A percentile compares a stretch with the other conserved stretches of the same genome.
Conservation (phyloP, 2,113 vertebrate species). For the Protomyctophum bolini region DNA sequence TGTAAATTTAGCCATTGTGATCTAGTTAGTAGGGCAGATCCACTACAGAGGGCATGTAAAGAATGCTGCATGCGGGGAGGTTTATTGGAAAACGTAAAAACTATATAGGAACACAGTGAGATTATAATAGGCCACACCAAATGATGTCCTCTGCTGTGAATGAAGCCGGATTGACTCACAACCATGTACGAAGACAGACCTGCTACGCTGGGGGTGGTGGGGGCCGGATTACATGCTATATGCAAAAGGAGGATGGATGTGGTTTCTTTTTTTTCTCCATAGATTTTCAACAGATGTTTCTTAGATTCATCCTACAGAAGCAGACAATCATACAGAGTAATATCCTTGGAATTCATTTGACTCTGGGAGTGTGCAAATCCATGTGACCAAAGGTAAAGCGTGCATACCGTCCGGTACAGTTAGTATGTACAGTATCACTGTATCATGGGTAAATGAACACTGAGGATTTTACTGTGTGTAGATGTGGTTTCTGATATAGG, state of each 20-base stretch:
- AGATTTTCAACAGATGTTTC: conserved; percentile 50
- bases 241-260: conserved; percentile 34
- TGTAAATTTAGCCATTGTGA: conserved; percentile 55
- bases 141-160: conserved; percentile 11
- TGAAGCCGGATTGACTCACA: conserved; percentile 19
- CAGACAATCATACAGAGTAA: conserved; percentile 1
- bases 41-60: conserved; percentile 44
- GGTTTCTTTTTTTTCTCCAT: conserved; percentile 8
- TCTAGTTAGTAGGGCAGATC: conserved; percentile 26
- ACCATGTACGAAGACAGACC: conserved; percentile 14
- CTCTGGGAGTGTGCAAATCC: too few species aligned
- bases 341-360: too few species aligned
- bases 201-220: conserved; percentile 19
- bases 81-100: conserved; percentile 26
- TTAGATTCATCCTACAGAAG: conserved; percentile 29
- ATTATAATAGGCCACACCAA: neutral
- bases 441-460: neutral
- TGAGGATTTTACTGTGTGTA: too few species aligned
- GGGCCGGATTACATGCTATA: conserved; percentile 17
- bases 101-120: conserved; percentile 28
- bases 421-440: too few species aligned
- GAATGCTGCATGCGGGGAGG: conserved; percentile 43
- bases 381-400: too few species aligned
- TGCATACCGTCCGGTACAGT: too few species aligned
- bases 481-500: too few species aligned